Evolutionary conservation across 92 coral and sea anemone species (phyloP).

Genomic region (Actinostola sp.): DNA sequence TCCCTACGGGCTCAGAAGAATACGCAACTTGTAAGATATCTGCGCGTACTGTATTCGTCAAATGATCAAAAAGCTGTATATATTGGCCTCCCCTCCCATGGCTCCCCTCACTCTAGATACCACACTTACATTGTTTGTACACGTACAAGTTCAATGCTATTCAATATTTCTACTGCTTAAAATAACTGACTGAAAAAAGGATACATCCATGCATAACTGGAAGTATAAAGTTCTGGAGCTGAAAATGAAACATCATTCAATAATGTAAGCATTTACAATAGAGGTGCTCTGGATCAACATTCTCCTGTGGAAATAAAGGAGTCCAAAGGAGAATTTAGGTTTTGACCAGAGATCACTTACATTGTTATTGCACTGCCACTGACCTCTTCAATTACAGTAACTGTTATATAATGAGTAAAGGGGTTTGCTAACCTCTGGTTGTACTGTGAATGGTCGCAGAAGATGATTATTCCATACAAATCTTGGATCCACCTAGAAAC

Average conservation of each 20-base stretch:
- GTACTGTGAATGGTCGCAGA: constrained; percentile 80
- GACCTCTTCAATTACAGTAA: background rate
- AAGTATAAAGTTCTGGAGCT: constrained; percentile 93
- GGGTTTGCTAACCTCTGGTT: constrained; percentile 81
- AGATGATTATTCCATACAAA: constrained; percentile 98
- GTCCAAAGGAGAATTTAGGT: too few relatives aligned
- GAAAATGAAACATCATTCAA: constrained; percentile 13
- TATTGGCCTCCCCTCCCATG: too few relatives aligned
- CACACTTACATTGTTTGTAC: too few relatives aligned
- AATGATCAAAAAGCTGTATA: too few relatives aligned
- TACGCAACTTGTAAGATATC: too few relatives aligned
- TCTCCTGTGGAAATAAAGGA: too few relatives aligned
- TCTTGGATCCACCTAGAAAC: constrained; percentile 84
- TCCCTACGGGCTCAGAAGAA: too few relatives aligned
- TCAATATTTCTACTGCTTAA: background rate
- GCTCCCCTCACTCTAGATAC: too few relatives aligned
- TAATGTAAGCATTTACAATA: constrained; percentile 9
- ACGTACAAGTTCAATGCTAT: too few relatives aligned
- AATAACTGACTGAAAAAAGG: constrained; percentile 52
- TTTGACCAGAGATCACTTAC: too few relatives aligned
- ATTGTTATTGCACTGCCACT: background rate
- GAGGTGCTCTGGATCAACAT: too few relatives aligned
- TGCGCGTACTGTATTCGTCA: too few relatives aligned
- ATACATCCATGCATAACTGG: constrained; percentile 99
- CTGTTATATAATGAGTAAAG: background rate